Conservation (phyloP, 2,113 vertebrate genomes). For the Aegithalos caudatus region DNA sequence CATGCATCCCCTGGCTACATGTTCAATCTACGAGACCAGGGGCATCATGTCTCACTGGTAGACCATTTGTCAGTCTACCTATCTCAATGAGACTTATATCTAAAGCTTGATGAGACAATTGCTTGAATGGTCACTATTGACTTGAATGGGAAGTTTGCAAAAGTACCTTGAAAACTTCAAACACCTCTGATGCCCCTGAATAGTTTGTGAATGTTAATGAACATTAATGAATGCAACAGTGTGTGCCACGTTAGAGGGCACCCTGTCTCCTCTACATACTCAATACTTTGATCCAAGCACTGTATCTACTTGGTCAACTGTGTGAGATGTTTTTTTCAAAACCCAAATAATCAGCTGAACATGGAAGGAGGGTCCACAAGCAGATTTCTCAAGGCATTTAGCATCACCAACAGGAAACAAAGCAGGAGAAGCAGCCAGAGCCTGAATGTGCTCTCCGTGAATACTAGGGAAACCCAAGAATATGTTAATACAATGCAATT, state of each 20-base stretch:
- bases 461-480: slow-evolving; percentile 36
- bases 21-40: not conserved
- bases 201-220: not conserved
- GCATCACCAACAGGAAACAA: slow-evolving; percentile 33
- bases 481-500: slow-evolving; percentile 11
- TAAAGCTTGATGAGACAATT: not conserved
- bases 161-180: not conserved
- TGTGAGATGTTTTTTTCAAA: not conserved
- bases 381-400: slow-evolving; percentile 10
- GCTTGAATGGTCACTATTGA: not conserved
- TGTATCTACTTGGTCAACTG: not conserved
- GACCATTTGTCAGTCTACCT: not conserved
- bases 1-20: not conserved
- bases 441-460: slow-evolving; percentile 21
- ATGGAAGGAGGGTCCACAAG: not conserved
- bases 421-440: not conserved
- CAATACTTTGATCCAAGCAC: not conserved
- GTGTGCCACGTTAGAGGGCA: not conserved
- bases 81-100: not conserved
- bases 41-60: not conserved
- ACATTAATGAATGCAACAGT: not conserved
- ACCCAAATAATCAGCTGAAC: not conserved
- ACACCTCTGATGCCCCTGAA: not conserved
- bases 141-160: not conserved
- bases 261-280: not conserved